These are phyloP conservation scores for Listronotus oregonensis DNA, from an alignment of 1,140 invertebrate species.

Conservation along the genomic window DNA sequence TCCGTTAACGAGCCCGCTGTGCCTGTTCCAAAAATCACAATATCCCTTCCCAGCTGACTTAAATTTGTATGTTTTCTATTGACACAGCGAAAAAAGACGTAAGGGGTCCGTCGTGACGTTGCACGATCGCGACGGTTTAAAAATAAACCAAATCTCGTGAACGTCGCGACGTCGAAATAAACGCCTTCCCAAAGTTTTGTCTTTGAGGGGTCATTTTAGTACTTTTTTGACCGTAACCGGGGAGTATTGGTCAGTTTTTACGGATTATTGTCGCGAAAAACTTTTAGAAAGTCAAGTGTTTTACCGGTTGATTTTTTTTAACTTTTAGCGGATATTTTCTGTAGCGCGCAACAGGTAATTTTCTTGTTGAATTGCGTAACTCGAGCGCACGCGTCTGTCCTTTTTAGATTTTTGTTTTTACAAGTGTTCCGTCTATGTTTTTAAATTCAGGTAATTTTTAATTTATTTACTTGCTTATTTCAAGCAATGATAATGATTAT, in stretches of 20 bases:
- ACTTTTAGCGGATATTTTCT: not conserved
- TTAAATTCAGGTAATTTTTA: too few species aligned
- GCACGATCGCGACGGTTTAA: slow-evolving; percentile 13
- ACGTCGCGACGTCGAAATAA: slow-evolving; percentile 17
- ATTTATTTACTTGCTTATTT: too few species aligned
- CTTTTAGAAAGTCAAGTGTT: too few species aligned
- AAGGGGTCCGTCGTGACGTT: slow-evolving; percentile 21
- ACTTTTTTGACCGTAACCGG: not conserved
- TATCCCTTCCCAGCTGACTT: not conserved
- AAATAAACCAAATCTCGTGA: slow-evolving; percentile 29
- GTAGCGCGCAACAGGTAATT: not conserved
- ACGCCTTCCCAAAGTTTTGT: slow-evolving; percentile 14
- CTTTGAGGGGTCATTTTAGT: slow-evolving; percentile 33
- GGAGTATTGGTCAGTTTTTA: too few species aligned
- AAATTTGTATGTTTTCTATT: slow-evolving; percentile 24
- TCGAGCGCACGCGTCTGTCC: too few species aligned
- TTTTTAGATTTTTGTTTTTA: too few species aligned
- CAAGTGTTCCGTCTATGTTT: too few species aligned
- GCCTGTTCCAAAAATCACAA: not conserved
- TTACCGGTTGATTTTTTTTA: too few species aligned
- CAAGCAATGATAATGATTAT: too few species aligned
- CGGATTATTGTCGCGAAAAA: too few species aligned
- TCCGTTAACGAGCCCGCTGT: not conserved
- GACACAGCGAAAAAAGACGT: slow-evolving; percentile 11
- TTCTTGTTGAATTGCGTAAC: too few species aligned